These are phyloP conservation scores for Pelosia muscerda DNA, from an alignment of 2,888 invertebrate genomes.

Conservation along the genomic window DNA sequence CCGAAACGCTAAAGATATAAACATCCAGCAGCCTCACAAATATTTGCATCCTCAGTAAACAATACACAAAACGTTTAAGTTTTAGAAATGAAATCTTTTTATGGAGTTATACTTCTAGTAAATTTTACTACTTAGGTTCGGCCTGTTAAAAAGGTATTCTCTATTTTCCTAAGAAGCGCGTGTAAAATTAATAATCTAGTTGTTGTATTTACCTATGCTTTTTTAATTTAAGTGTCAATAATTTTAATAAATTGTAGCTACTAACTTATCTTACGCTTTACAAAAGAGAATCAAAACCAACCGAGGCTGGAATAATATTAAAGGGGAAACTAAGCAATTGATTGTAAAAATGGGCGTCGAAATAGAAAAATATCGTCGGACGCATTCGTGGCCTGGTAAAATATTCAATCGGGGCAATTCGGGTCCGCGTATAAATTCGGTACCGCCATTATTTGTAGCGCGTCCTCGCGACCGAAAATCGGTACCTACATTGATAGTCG, in stretches of 20 bases:
- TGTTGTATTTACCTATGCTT: background rate
- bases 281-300: conserved; percentile 44
- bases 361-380: conserved; percentile 85
- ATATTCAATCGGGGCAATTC: conserved; percentile 86
- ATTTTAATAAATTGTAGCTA: background rate
- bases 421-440: conserved; percentile 85
- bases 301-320: conserved; percentile 79
- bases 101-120: conserved; percentile 12
- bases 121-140: background rate
- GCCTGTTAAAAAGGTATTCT: background rate
- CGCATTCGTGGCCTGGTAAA: conserved; percentile 85
- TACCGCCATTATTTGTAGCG: conserved; percentile 84
- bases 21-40: conserved; percentile 51
- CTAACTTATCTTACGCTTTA: background rate
- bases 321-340: conserved; percentile 85
- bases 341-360: conserved; percentile 84
- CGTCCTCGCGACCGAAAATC: conserved; percentile 84
- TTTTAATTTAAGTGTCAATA: background rate
- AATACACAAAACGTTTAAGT: conserved; percentile 33
- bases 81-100: conserved; percentile 17
- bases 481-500: conserved; percentile 84
- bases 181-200: background rate
- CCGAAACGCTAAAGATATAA: conserved; percentile 75
- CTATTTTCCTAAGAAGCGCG: background rate
- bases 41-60: conserved; percentile 51